These are phyloP conservation scores for Galeopterus variegatus DNA, from an alignment of 2,113 vertebrate species.

Conservation along the genomic window DNA sequence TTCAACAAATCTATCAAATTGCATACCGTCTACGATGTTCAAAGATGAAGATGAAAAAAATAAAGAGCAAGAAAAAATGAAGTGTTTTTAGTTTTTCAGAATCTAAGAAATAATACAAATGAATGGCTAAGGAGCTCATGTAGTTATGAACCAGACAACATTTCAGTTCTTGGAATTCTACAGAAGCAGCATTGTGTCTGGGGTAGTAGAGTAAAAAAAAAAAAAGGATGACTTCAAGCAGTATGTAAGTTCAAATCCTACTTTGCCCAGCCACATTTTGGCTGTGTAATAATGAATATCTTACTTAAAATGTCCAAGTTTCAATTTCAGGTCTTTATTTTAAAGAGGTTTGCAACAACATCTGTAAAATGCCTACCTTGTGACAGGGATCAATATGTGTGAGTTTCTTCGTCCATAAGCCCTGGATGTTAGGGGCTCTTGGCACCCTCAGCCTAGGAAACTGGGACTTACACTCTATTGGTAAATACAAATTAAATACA, in stretches of 20 bases:
- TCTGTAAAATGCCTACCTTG: background rate
- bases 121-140: background rate
- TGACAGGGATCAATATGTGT: background rate
- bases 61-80: background rate
- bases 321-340: background rate
- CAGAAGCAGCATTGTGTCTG: background rate
- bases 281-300: background rate
- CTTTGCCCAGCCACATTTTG: background rate
- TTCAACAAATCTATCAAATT: background rate
- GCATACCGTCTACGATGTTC: background rate
- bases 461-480: background rate
- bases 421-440: background rate
- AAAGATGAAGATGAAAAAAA: slow-evolving; percentile 15
- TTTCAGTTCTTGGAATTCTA: background rate
- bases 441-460: background rate
- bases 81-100: background rate
- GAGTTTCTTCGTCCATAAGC: background rate
- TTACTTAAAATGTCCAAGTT: background rate
- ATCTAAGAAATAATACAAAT: background rate
- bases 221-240: background rate
- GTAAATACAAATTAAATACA: slow-evolving; percentile 6
- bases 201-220: background rate
- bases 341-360: background rate
- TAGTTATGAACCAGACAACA: background rate
- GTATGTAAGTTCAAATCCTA: background rate